phyloP scores from a whole-genome alignment of 2,113 vertebrate genomes.

The Indicator indicator region DNA sequence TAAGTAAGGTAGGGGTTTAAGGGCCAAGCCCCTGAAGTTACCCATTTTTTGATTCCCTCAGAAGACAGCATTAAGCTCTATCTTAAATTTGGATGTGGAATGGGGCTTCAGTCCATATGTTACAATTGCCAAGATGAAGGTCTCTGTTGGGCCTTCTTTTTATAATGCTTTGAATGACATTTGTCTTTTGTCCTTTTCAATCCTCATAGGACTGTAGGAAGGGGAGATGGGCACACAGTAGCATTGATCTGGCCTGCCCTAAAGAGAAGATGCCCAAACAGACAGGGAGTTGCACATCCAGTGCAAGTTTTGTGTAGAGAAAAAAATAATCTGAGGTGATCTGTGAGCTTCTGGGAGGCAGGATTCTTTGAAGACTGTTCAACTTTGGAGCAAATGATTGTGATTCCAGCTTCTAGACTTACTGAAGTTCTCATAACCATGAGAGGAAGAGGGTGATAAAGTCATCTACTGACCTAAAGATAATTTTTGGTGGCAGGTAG shows the following conservation, averaged over 20 bases:
- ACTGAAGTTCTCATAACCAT: not conserved
- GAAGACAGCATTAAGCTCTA: not conserved
- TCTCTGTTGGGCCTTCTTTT: not conserved
- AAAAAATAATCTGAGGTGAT: not conserved
- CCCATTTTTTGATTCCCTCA: not conserved
- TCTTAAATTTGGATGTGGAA: not conserved
- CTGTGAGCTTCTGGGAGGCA: not conserved
- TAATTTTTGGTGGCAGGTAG: not conserved
- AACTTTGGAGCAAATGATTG: not conserved
- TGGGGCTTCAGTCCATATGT: not conserved
- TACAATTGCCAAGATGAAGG: not conserved
- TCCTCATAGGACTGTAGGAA: not conserved
- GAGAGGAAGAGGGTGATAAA: not conserved
- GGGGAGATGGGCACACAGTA: not conserved
- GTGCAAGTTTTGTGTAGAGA: not conserved
- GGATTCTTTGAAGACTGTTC: not conserved
- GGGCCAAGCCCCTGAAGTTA: not conserved
- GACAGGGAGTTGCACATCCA: fast-evolving
- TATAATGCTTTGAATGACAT: not conserved
- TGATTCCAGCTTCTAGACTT: not conserved
- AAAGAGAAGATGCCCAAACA: not conserved
- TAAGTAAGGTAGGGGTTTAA: not conserved
- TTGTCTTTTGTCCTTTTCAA: not conserved
- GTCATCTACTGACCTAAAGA: not conserved
- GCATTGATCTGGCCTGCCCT: not conserved